Base-by-base conservation (phyloP, 2,888 invertebrate genomes). In the Limulus polyphemus region DNA sequence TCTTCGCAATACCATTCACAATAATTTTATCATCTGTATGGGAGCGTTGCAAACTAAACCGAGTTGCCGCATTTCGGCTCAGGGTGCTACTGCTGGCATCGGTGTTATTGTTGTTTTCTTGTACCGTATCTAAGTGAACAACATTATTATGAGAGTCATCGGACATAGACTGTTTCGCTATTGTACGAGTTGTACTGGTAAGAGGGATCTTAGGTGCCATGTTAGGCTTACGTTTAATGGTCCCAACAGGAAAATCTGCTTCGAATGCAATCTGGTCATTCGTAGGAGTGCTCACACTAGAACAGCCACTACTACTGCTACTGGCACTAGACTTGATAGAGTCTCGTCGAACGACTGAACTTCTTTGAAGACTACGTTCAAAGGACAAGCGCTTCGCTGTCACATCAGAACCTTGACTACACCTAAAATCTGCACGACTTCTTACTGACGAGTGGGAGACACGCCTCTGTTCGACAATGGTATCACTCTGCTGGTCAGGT, bases 151-250 rank as follows among this genome's bases (percentile, higher is more conserved):
- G 66, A 47, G 70, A 70, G 73, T 90, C 89, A 14, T 32, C 16
- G 2, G 86, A 89, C 32, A 65, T 62, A 13, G 71, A 70, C 72
- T 88, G 90, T 75, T 92, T 90, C 73, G 91, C 91, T 62, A 93
- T 79, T 73, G 90, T 90, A 13, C 93, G 81, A 2, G 92, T 92
- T 78, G 91, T 92, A 74, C 88, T 88, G 4, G 93, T 93, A 67
- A 92, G 76, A 0, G 92, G 93, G 57, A 93, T 82, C 77, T 90
- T 91, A 10, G 92, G 91, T 46, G 73, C 73, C 56, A 72, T 70
- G 16, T 89, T 89, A 0, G 93, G 93, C 75, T 93, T 93, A 56
- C 93, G 82, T 75, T 93, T 93, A 64, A 93, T 92, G 49, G 93
- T 93, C 49, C 88, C 88, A 77, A 69, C 62, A 1, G 78, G 77